Percentiles rank a stretch among this genome's conserved stretches.
Evolutionary conservation across 2,888 invertebrate genomes (phyloP).

Genomic region (Quadroppia sp.): DNA sequence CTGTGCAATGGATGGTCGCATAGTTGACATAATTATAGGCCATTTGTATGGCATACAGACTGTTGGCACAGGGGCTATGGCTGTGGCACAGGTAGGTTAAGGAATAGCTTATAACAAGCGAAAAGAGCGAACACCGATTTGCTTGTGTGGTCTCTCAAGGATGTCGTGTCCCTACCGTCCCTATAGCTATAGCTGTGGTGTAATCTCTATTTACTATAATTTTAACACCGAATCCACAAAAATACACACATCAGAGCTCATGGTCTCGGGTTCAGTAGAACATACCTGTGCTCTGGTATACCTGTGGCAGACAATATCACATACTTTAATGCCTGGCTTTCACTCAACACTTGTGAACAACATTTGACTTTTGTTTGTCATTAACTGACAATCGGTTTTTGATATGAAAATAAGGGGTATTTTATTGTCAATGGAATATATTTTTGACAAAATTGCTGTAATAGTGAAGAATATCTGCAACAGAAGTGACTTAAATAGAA

Average conservation of each 20-base stretch:
- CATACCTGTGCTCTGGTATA: not conserved
- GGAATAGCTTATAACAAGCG: not conserved
- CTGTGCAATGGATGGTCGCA: slow-evolving; percentile 19
- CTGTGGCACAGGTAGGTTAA: not conserved
- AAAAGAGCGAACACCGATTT: not conserved
- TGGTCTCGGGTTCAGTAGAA: too few species aligned
- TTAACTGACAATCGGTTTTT: not conserved
- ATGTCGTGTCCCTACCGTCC: not conserved
- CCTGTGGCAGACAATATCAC: not conserved
- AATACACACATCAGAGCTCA: too few species aligned
- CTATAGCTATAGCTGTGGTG: too few species aligned
- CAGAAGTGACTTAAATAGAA: too few species aligned
- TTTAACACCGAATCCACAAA: not conserved
- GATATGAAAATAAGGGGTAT: slow-evolving; percentile 7
- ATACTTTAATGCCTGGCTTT: not conserved
- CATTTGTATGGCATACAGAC: not conserved
- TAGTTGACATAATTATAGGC: slow-evolving; percentile 12
- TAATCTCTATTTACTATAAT: not conserved
- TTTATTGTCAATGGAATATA: not conserved
- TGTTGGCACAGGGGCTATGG: too few species aligned
- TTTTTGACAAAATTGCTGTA: too few species aligned
- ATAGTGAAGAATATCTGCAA: too few species aligned
- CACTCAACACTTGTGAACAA: too few species aligned
- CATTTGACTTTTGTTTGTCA: not conserved
- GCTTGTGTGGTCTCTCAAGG: slow-evolving; percentile 19